phyloP scores from a whole-genome alignment of 2,888 invertebrate genomes.

The Thymelicus acteon region DNA sequence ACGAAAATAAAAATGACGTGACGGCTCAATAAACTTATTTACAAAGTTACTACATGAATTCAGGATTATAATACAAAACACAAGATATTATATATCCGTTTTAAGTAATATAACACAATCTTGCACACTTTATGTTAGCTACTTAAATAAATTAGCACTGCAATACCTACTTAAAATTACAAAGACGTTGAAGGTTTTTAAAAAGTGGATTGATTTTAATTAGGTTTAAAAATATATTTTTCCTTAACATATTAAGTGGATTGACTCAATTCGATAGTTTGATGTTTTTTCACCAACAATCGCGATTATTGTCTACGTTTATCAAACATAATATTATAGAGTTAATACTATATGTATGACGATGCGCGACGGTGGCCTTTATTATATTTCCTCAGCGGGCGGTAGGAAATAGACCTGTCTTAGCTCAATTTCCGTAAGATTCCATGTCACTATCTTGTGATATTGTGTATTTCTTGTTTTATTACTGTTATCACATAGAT shows the following conservation, averaged over 20 bases:
- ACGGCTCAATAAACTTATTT: conserved; percentile 22
- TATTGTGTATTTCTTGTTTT: background rate
- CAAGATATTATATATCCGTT: background rate
- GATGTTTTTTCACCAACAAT: conserved; percentile 9
- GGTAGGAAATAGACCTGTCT: conserved; percentile 20
- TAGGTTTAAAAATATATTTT: background rate
- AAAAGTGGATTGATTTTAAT: background rate
- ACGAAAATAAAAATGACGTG: conserved; percentile 74
- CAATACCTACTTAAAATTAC: background rate
- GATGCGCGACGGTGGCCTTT: conserved; percentile 15
- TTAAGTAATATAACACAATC: background rate
- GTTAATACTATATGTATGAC: conserved; percentile 25
- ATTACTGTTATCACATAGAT: background rate
- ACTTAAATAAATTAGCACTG: conserved; percentile 1
- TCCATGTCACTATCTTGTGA: conserved; percentile 13
- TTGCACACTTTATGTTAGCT: background rate
- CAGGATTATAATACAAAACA: background rate
- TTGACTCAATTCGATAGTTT: too few relatives aligned
- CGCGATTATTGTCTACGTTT: conserved; percentile 7
- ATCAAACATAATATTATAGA: conserved; percentile 12
- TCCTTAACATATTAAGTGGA: background rate
- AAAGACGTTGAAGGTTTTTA: background rate
- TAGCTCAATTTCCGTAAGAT: conserved; percentile 26
- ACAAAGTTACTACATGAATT: background rate
- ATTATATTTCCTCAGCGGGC: conserved; percentile 18